Conservation (phyloP, 2,888 invertebrate genomes). For the Theretra japonica region DNA sequence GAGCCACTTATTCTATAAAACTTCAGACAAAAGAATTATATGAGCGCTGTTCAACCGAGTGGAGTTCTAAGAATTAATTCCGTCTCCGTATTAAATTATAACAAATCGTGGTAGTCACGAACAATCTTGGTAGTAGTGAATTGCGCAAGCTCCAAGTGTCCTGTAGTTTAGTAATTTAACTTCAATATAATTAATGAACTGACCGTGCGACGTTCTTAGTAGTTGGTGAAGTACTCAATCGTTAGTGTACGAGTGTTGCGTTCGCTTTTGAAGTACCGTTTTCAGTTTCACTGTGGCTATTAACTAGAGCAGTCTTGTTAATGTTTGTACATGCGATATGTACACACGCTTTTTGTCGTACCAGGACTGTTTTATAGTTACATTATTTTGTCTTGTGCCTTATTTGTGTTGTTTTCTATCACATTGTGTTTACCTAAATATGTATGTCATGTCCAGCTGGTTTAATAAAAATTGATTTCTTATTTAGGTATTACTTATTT, state of each 20-base stretch:
- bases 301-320: not conserved
- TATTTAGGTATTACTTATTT: too few species aligned
- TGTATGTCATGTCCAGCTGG: too few species aligned
- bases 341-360: not conserved
- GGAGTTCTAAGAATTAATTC: not conserved
- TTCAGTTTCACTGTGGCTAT: not conserved
- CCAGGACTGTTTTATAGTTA: not conserved
- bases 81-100: slow-evolving; percentile 24
- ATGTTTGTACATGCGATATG: not conserved
- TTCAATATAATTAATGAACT: slow-evolving; percentile 65
- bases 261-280: slow-evolving; percentile 31
- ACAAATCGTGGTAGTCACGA: slow-evolving; percentile 35
- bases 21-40: not conserved
- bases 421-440: too few species aligned
- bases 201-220: slow-evolving; percentile 53
- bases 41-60: not conserved
- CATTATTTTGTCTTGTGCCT: not conserved
- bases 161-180: slow-evolving; percentile 54
- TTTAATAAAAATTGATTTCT: too few species aligned
- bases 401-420: too few species aligned
- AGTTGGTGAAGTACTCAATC: slow-evolving; percentile 55
- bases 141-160: slow-evolving; percentile 38
- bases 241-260: slow-evolving; percentile 48
- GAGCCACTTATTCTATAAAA: not conserved
- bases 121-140: slow-evolving; percentile 38